These are phyloP conservation scores for Calliphora vicina DNA, from an alignment of 1,140 invertebrate genomes.

Conservation along the genomic window DNA sequence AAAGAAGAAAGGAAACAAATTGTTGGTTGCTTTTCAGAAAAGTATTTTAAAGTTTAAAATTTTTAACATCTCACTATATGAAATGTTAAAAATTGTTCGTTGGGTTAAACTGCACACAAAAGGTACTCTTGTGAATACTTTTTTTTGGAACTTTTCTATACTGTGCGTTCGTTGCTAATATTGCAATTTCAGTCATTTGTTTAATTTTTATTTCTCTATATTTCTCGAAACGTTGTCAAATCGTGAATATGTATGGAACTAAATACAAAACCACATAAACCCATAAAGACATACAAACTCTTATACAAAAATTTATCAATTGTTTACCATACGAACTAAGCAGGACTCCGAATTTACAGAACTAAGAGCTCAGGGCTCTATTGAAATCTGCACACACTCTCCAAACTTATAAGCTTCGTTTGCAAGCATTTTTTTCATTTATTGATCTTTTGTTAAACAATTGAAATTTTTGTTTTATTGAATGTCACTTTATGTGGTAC, in stretches of 20 bases:
- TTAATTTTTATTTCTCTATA: neutral
- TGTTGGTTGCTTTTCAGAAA: too few relatives aligned
- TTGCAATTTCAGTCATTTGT: neutral
- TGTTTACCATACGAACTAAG: neutral
- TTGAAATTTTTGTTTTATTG: conserved; percentile 16
- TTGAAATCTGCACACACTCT: neutral
- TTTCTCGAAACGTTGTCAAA: neutral
- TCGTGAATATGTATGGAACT: neutral
- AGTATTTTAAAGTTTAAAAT: too few relatives aligned
- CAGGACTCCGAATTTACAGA: neutral
- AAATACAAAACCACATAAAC: neutral
- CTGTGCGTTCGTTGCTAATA: neutral
- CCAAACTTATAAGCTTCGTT: too few relatives aligned
- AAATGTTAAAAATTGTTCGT: too few relatives aligned
- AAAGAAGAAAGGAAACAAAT: too few relatives aligned
- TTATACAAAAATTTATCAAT: neutral
- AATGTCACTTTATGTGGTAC: neutral
- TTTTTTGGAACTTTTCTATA: neutral
- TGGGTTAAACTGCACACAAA: neutral
- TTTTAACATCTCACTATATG: too few relatives aligned
- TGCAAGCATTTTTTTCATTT: neutral
- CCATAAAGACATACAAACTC: neutral
- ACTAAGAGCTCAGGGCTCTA: neutral
- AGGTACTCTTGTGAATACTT: too few relatives aligned
- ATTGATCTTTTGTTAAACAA: conserved; percentile 4